These are phyloP conservation scores for Palythoa caribaeorum DNA, from an alignment of 92 coral and sea anemone species.

Conservation along the genomic window DNA sequence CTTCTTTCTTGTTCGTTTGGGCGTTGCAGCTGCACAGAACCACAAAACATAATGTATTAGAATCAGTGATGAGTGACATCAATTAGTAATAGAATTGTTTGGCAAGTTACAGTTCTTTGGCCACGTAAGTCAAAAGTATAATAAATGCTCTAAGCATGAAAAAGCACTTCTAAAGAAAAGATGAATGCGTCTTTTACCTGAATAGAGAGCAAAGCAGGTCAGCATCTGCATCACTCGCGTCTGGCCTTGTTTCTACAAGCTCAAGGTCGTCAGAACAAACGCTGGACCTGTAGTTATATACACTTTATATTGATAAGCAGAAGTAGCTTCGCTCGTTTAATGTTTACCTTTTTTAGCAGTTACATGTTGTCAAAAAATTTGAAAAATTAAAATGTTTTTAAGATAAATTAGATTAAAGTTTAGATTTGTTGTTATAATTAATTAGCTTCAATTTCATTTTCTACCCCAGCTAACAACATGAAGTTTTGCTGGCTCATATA, in stretches of 20 bases:
- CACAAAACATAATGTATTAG: not conserved
- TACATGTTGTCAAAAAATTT: not conserved
- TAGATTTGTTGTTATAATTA: too few relatives aligned
- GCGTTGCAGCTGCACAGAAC: conserved; percentile 2
- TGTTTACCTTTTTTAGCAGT: not conserved
- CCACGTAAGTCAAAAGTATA: not conserved
- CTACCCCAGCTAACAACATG: not conserved
- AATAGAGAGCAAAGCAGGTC: conserved; percentile 6
- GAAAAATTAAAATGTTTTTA: not conserved
- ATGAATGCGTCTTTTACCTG: conserved; percentile 12
- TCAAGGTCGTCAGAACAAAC: conserved; percentile 8
- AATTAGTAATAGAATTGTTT: not conserved
- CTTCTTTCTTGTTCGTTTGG: not conserved
- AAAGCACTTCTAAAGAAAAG: not conserved
- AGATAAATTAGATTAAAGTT: too few relatives aligned
- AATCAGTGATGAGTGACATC: conserved; percentile 1
- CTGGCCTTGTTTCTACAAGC: conserved; percentile 10
- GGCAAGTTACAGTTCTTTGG: not conserved
- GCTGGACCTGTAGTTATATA: conserved; percentile 7
- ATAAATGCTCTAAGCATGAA: not conserved
- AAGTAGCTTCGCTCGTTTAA: not conserved
- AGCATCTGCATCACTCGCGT: conserved; percentile 25
- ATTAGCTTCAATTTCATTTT: not conserved
- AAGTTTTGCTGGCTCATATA: not conserved
- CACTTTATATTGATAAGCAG: not conserved